These are phyloP conservation scores for Anisognathus igniventris DNA, from an alignment of 2,797 vertebrate species.

Conservation along the genomic window DNA sequence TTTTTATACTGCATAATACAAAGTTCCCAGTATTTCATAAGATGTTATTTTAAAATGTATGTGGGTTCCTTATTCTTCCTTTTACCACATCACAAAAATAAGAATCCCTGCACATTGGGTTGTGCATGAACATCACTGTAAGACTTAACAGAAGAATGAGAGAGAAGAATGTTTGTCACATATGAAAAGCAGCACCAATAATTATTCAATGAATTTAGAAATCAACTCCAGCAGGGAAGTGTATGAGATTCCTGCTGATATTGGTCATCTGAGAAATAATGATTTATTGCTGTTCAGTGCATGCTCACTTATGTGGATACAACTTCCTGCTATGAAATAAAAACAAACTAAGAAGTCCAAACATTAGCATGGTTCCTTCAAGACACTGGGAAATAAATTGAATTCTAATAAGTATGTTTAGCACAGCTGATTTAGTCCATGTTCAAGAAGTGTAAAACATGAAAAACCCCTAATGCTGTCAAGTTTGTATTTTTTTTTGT, in stretches of 20 bases:
- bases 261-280: slow-evolving; percentile 79
- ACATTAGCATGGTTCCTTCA: slow-evolving; percentile 51
- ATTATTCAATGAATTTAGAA: slow-evolving; percentile 80
- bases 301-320: slow-evolving; percentile 67
- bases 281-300: slow-evolving; percentile 75
- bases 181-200: slow-evolving; percentile 72
- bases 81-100: neutral
- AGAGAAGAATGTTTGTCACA: slow-evolving; percentile 64
- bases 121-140: neutral
- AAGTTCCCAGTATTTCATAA: neutral
- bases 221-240: slow-evolving; percentile 74
- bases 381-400: slow-evolving; percentile 63
- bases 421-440: slow-evolving; percentile 49
- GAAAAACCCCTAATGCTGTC: neutral
- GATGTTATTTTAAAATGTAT: neutral
- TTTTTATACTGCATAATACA: neutral
- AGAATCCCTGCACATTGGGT: neutral
- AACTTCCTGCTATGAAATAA: slow-evolving; percentile 70
- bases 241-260: slow-evolving; percentile 75
- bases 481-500: neutral
- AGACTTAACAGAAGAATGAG: slow-evolving; percentile 50
- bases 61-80: neutral
- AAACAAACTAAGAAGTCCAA: slow-evolving; percentile 66
- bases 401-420: slow-evolving; percentile 60
- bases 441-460: slow-evolving; percentile 37